These are phyloP conservation scores for Rhea americana DNA, from an alignment of 2,113 vertebrate species.

Conservation along the genomic window DNA sequence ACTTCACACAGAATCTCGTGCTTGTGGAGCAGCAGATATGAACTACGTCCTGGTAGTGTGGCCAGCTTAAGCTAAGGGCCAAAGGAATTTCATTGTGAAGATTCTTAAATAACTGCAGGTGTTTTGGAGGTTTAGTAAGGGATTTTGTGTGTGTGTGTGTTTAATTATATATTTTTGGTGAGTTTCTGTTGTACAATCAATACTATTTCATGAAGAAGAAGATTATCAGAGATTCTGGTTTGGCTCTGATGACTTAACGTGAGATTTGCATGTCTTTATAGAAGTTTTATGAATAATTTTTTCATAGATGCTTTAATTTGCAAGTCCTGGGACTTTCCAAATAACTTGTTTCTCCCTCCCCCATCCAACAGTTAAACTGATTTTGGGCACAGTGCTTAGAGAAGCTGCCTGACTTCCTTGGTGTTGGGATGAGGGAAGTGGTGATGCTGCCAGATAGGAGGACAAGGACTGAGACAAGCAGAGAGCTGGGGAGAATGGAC, in stretches of 20 bases:
- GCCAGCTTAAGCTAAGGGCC: not conserved
- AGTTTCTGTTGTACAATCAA: not conserved
- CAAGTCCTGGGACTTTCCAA: not conserved
- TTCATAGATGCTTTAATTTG: conserved; percentile 6
- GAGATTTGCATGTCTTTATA: conserved; percentile 52
- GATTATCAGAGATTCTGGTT: not conserved
- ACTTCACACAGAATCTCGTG: not conserved
- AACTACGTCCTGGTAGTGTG: not conserved
- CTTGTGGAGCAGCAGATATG: accelerated
- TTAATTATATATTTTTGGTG: not conserved
- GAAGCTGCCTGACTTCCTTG: not conserved
- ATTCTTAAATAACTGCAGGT: not conserved
- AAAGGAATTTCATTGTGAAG: not conserved
- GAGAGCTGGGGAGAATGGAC: not conserved
- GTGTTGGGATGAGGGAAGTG: not conserved
- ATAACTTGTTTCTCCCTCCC: not conserved
- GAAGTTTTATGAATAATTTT: conserved; percentile 20
- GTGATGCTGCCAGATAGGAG: not conserved
- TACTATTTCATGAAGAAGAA: not conserved
- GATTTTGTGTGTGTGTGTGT: not conserved
- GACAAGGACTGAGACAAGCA: not conserved
- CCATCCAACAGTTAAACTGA: not conserved
- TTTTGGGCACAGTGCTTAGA: not conserved
- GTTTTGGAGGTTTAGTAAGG: not conserved
- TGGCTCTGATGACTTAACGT: not conserved